Conservation (phyloP, 1,140 invertebrate genomes). For the Ctenoplectra terminalis region DNA sequence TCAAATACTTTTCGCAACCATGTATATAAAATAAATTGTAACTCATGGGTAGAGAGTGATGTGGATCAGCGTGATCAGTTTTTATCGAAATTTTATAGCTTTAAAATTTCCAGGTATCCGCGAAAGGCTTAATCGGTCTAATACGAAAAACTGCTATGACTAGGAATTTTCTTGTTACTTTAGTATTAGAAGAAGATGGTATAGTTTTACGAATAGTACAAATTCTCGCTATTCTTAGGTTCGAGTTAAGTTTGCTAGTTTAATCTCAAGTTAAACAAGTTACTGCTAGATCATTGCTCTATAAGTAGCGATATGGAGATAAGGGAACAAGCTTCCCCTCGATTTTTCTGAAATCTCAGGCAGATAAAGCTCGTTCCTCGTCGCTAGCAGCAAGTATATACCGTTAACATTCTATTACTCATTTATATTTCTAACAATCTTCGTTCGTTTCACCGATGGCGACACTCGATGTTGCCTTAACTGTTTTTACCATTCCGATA, state of each 20-base stretch:
- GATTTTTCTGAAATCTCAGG: neutral
- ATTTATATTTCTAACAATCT: no score
- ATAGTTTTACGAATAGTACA: neutral
- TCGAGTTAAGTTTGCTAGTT: neutral
- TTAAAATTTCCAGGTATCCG: no score
- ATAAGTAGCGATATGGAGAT: slow-evolving; percentile 17
- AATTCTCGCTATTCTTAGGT: neutral
- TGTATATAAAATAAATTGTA: no score
- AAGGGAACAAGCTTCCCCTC: neutral
- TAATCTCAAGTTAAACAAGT: slow-evolving; percentile 20
- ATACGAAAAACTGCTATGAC: no score
- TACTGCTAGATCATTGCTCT: slow-evolving; percentile 1
- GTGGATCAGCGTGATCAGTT: no score
- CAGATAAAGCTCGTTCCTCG: neutral
- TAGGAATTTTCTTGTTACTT: no score
- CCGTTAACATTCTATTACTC: no score
- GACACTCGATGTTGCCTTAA: neutral
- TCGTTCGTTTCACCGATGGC: neutral
- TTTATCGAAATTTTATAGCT: no score
- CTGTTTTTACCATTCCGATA: neutral
- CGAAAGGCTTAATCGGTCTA: no score
- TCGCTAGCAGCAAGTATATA: neutral
- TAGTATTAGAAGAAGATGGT: neutral
- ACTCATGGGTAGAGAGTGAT: no score
- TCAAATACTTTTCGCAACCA: no score